These are phyloP conservation scores for Dipodomys merriami DNA, from an alignment of 2,113 vertebrate genomes.

Conservation along the genomic window DNA sequence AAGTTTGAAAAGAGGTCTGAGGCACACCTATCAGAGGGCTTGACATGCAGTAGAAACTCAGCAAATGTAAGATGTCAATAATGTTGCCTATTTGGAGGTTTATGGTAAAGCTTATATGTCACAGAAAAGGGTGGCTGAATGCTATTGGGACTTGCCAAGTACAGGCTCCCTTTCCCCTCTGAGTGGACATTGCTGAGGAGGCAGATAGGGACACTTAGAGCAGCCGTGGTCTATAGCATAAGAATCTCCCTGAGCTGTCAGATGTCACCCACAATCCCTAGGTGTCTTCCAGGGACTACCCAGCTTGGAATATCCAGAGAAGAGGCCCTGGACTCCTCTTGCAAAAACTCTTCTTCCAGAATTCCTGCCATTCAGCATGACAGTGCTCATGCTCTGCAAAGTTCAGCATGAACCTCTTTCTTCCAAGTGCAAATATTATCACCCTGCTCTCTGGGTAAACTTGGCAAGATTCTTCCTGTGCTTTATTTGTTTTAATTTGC, in stretches of 20 bases:
- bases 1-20: slow-evolving; percentile 25
- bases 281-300: not conserved
- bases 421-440: slow-evolving; percentile 12
- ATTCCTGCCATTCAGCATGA: too few species aligned
- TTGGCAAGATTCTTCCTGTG: slow-evolving; percentile 3
- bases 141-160: not conserved
- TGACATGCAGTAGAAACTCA: slow-evolving; percentile 45
- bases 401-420: not conserved
- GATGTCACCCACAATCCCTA: not conserved
- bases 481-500: slow-evolving; percentile 53
- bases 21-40: not conserved
- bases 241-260: not conserved
- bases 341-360: fast-evolving
- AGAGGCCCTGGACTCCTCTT: fast-evolving
- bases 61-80: slow-evolving; percentile 36
- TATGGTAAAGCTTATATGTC: slow-evolving; percentile 16
- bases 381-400: not conserved
- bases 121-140: not conserved
- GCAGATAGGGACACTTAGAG: not conserved
- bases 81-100: not conserved
- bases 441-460: not conserved
- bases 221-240: not conserved
- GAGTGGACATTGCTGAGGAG: not conserved
- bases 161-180: not conserved
- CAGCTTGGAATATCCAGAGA: not conserved